Base-by-base conservation (phyloP, 2,113 vertebrate genomes). In the Burhinus oedicnemus region DNA sequence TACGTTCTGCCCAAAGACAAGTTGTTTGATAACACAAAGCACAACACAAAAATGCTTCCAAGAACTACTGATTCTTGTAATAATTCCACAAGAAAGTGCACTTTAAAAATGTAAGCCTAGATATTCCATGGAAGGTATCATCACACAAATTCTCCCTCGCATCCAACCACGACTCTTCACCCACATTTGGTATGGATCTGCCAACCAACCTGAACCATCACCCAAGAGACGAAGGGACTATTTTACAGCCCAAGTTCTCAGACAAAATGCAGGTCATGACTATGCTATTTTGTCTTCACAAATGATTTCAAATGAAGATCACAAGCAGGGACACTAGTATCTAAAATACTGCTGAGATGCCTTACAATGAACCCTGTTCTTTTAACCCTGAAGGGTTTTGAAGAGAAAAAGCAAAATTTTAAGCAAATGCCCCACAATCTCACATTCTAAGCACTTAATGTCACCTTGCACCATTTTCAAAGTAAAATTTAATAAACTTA, bases 1-100 rank as follows among this genome's bases (percentile, higher is more conserved):
- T 25, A 52, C 0, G 1, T 8, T 79, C n/a, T 0, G 1, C 27
- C 5, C 61, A 64, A 65, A 61, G 51, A 18, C 5, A 2, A 17
- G 14, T 2, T 7, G 0, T 16, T 88, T 57, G 20, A 51, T 83
- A 79, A 58, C 0, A 1, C 22, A 4, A 88, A 45, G 14, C 11
- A 2, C 38, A 72, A 69, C 7, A n/a, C 2, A 68, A 91, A 91
- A 94, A 54, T 27, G 9, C 20, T 60, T 66, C 18, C 42, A 81
- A 47, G 49, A 84, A 60, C 34, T 82, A 30, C 52, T 36, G 32
- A 29, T 36, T 77, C 57, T 40, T 32, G 18, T 8, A 75, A 17
- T 5, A 77, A 32, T n/a, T 64, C 60, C 75, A 83, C 12, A 58
- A 42, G 44, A 19, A 84, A 79, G 11, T 3, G 15, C 8, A 69